Conservation (phyloP, 2,888 invertebrate genomes). For the Yponomeuta evonymella region DNA sequence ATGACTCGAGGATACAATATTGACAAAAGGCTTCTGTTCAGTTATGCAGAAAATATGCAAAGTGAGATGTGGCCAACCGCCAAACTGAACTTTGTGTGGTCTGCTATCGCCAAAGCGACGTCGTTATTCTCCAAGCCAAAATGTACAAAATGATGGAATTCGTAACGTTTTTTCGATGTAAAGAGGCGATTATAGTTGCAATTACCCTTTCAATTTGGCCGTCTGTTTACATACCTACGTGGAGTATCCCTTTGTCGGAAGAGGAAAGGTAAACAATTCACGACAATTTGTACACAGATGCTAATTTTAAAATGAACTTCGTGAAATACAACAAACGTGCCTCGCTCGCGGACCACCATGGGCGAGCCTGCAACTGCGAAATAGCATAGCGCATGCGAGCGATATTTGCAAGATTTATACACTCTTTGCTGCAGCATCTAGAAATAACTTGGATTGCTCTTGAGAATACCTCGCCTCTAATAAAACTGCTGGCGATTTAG, state of each 20-base stretch:
- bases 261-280: constrained; percentile 47
- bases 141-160: background rate
- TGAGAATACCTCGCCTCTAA: background rate
- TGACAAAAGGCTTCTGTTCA: constrained; percentile 63
- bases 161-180: constrained; percentile 6
- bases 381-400: constrained; percentile 11
- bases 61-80: constrained; percentile 44
- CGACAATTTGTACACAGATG: constrained; percentile 62
- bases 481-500: background rate
- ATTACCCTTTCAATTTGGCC: constrained; percentile 10
- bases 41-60: constrained; percentile 70
- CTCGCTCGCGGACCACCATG: constrained; percentile 57
- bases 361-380: constrained; percentile 34
- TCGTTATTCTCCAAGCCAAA: background rate
- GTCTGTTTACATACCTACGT: constrained; percentile 18
- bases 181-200: constrained; percentile 3
- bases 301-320: constrained; percentile 73
- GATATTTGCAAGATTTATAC: constrained; percentile 14
- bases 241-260: constrained; percentile 30
- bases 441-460: constrained; percentile 6
- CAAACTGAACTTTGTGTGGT: constrained; percentile 57
- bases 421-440: constrained; percentile 8
- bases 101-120: constrained; percentile 26
- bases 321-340: constrained; percentile 71
- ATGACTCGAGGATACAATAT: constrained; percentile 60